These are phyloP conservation scores for Acinonyx jubatus DNA, from an alignment of 2,113 vertebrate genomes.

Conservation along the genomic window DNA sequence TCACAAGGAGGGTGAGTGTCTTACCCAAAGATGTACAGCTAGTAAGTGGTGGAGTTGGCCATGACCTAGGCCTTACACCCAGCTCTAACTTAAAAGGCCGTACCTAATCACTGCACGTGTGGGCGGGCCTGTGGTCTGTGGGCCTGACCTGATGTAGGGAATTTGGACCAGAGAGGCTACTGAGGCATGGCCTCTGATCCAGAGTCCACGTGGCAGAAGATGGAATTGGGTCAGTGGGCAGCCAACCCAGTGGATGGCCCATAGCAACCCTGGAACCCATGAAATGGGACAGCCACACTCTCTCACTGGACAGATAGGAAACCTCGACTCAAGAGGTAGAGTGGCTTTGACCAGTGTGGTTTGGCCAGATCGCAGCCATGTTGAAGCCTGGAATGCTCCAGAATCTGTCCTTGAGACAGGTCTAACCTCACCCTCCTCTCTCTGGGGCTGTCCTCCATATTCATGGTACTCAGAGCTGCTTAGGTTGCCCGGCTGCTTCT, in stretches of 20 bases:
- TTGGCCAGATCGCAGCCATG: not conserved
- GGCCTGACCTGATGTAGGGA: not conserved
- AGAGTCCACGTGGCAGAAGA: not conserved
- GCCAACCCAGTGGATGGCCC: too few relatives aligned
- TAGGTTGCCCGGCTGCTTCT: constrained; percentile 44
- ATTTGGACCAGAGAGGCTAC: not conserved
- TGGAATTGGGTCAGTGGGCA: not conserved
- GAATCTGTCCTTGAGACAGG: not conserved
- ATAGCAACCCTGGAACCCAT: not conserved
- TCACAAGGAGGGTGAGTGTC: not conserved
- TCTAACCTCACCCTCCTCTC: not conserved
- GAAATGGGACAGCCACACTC: not conserved
- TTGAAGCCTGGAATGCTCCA: not conserved
- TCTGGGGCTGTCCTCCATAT: not conserved
- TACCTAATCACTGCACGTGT: too few relatives aligned
- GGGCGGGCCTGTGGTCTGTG: not conserved
- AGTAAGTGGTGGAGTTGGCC: not conserved
- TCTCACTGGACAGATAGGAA: not conserved
- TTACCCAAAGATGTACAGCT: not conserved
- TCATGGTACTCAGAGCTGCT: not conserved
- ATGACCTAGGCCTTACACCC: not conserved
- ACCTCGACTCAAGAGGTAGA: not conserved
- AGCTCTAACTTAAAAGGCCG: not conserved
- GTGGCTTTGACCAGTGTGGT: not conserved
- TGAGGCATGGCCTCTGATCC: not conserved